phyloP scores from a whole-genome alignment of 2,797 vertebrate species.

The Prionace glauca region DNA sequence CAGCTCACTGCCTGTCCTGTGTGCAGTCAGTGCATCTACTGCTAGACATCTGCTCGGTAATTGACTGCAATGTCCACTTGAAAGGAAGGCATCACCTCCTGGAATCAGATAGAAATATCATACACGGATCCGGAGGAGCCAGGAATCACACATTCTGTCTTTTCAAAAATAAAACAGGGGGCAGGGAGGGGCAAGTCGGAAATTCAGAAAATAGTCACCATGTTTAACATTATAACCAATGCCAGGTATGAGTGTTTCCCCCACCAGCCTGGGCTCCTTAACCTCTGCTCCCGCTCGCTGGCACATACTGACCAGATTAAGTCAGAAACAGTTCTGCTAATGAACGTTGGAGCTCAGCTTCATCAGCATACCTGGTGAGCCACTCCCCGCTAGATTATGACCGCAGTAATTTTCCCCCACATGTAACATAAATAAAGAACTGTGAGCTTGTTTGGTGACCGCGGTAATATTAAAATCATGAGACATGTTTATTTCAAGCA shows the following conservation, averaged over 20 bases:
- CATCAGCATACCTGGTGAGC: slow-evolving; percentile 4
- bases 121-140: neutral
- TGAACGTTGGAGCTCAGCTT: neutral
- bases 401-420: neutral
- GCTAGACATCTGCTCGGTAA: slow-evolving; percentile 47
- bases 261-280: neutral
- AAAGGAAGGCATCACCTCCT: neutral
- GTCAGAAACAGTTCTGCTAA: neutral
- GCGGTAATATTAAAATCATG: neutral
- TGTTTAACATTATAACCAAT: neutral
- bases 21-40: slow-evolving; percentile 48
- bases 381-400: neutral
- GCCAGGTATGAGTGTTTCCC: neutral
- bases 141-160: neutral
- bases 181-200: neutral
- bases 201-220: neutral
- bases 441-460: neutral
- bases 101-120: slow-evolving; percentile 16
- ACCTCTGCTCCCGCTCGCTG: neutral
- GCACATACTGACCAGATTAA: neutral
- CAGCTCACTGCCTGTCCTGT: slow-evolving; percentile 48
- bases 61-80: slow-evolving; percentile 44
- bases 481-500: neutral
- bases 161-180: neutral
- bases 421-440: neutral